These are phyloP conservation scores for Poecile montanus DNA, from an alignment of 2,797 vertebrate genomes.

Conservation along the genomic window DNA sequence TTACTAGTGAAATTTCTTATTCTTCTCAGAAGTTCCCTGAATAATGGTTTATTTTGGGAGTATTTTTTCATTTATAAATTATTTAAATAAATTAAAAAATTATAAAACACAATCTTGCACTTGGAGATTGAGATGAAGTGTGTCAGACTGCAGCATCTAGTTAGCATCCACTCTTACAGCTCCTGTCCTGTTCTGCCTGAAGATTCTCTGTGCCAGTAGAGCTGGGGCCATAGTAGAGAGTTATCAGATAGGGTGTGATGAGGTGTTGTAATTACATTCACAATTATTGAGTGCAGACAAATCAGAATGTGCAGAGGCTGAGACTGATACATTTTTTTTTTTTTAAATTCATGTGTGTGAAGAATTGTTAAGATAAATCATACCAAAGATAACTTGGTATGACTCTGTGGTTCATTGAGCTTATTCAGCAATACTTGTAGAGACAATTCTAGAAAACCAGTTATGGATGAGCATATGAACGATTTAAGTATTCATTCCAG, in stretches of 20 bases:
- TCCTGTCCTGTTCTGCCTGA: neutral
- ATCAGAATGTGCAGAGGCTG: neutral
- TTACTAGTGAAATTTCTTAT: neutral
- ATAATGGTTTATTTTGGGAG: neutral
- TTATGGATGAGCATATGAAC: neutral
- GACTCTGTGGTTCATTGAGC: neutral
- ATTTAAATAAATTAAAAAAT: neutral
- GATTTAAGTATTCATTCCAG: neutral
- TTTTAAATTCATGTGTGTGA: neutral
- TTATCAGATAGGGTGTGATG: neutral
- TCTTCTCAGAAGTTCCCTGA: neutral
- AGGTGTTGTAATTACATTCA: neutral
- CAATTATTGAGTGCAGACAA: neutral
- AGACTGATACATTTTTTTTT: neutral
- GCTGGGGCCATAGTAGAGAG: neutral
- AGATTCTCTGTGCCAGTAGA: neutral
- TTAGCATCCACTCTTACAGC: neutral
- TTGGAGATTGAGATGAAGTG: neutral
- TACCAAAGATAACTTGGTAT: neutral
- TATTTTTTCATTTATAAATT: neutral
- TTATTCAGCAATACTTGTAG: neutral
- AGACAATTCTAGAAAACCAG: neutral
- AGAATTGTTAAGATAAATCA: neutral
- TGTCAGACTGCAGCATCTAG: neutral
- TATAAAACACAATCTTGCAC: neutral